Evolutionary conservation across 2,113 vertebrate species (phyloP), one percentile per base, ranked within the genome.

Genomic region (Excalfactoria chinensis): DNA sequence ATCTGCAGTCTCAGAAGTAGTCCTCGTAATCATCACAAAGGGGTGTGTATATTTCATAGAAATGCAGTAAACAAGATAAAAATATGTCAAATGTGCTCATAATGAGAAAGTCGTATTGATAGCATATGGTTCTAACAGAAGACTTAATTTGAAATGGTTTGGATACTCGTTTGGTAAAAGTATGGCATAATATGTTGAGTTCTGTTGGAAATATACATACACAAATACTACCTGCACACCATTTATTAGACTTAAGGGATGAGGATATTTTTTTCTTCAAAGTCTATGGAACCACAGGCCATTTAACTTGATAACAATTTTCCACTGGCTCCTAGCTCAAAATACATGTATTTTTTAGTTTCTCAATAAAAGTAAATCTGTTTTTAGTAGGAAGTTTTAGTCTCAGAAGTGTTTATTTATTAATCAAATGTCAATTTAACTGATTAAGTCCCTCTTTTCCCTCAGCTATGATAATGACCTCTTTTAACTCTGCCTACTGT

Each of bases 131-230:
- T 95, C 70, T 55, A 88, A 71, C 28, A 63, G 34, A 86, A 79
- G 46, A 43, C 59, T 91, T 95, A 70, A 67, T 92, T 93, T 77
- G 7, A 96, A 93, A 76, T 82, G 5, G 5, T 89, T 90, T 77
- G 51, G 77, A 84, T 88, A 21, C 26, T 44, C 23, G 19, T 71
- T 21, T 44, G 34, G 49, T 69, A 68, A 67, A 60, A 44, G 11
- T 62, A 68, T 56, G 74, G 17, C 51, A 73, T 10, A 66, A 17
- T 56, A 69, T 68, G 35, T 30, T 74, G 67, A 92, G 55, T 20
- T 90, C 41, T 81, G 5, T 49, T 93, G 71, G 70, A 91, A 95
- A 77, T 66, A 46, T 22, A 25, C 3, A 43, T 43, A 25, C 70
- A 64, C 30, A 74, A 43, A 91, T 85, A 83, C 40, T 81, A 8